These are phyloP conservation scores for Chelonus formosanus DNA, from an alignment of 2,888 invertebrate genomes.

Conservation along the genomic window DNA sequence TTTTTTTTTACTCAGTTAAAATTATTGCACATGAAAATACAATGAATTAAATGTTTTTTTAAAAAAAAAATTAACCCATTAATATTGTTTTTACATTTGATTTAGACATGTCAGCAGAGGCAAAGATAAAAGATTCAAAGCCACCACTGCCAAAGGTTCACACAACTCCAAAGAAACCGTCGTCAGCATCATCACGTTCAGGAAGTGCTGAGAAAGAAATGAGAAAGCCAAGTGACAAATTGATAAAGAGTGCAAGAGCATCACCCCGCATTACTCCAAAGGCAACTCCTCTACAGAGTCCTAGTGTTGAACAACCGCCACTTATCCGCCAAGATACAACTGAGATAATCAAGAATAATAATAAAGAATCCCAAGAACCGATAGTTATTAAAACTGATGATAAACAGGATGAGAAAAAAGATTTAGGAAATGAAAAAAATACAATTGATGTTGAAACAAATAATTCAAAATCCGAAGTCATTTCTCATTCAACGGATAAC, in stretches of 20 bases:
- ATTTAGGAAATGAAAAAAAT: constrained; percentile 1
- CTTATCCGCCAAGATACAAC: constrained; percentile 55
- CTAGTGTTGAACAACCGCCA: constrained; percentile 64
- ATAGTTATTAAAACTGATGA: constrained; percentile 48
- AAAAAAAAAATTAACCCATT: constrained; percentile 7
- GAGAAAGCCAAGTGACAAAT: constrained; percentile 56
- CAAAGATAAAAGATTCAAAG: constrained; percentile 70
- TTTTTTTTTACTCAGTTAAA: constrained; percentile 36
- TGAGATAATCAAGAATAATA: constrained; percentile 49
- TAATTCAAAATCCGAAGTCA: constrained; percentile 26
- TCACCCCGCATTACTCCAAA: constrained; percentile 66
- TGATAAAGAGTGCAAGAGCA: constrained; percentile 58
- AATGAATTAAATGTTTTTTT: constrained; percentile 31
- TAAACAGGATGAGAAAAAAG: constrained; percentile 27
- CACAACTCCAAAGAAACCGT: constrained; percentile 65
- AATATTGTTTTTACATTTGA: no score
- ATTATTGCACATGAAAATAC: constrained; percentile 59
- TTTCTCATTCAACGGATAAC: constrained; percentile 36
- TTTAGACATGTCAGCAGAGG: constrained; percentile 57
- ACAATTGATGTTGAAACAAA: constrained; percentile 17
- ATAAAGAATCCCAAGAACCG: constrained; percentile 45
- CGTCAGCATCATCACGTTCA: constrained; percentile 49
- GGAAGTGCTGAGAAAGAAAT: constrained; percentile 43
- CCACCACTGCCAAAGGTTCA: constrained; percentile 71
- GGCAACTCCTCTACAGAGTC: constrained; percentile 70